Base-by-base conservation (phyloP, 2,888 invertebrate genomes). In the Eulithis prunata region DNA sequence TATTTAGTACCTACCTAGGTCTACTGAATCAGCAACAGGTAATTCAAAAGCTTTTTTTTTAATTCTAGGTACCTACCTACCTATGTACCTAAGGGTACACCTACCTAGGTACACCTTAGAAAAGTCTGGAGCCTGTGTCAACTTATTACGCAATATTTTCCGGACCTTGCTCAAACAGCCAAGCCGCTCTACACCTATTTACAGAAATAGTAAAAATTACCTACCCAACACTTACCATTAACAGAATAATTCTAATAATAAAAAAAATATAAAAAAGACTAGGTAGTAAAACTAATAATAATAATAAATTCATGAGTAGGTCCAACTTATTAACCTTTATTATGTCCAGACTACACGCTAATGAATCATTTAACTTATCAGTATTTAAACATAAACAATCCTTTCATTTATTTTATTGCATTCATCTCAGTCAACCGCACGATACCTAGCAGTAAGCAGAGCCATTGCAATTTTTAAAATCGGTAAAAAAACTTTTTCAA, bases 351-450 rank as follows among this genome's bases (percentile, higher is more conserved):
- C 10, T 68, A 51, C 54, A 58, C 51, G 38, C 64, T 64, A 69
- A 71, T 71, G 66, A 71, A 62, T 71, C 71, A 71, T 64, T 71
- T 49, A 38, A 52, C 62, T 69, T 71, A 71, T 69, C 69, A 55
- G 32, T 3, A 56, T 58, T 14, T 4, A 59, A 61, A 69, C 56
- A 61, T 55, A 66, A 66, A 64, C 60, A 45, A 57, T 57, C 47
- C 55, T 38, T 62, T 62, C 43, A 10, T 52, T 21, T 21, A 52
- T 6, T 12, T 4, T 21, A 49, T 10, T 49, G 45, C 21, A 49
- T 10, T n/a, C 21, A 2, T 28, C 32, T 52, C 52, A 52, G 52
- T 32, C 28, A 32, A 32, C 12, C 32, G 21, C 8, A 21, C 47
- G 5, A 46, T 6, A 47, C 47, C 8, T 21, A 21, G 28, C 11